Percentiles rank a stretch among this genome's conserved stretches.
Conservation (phyloP, 2,113 vertebrate genomes). For the Oceanodroma tethys region DNA sequence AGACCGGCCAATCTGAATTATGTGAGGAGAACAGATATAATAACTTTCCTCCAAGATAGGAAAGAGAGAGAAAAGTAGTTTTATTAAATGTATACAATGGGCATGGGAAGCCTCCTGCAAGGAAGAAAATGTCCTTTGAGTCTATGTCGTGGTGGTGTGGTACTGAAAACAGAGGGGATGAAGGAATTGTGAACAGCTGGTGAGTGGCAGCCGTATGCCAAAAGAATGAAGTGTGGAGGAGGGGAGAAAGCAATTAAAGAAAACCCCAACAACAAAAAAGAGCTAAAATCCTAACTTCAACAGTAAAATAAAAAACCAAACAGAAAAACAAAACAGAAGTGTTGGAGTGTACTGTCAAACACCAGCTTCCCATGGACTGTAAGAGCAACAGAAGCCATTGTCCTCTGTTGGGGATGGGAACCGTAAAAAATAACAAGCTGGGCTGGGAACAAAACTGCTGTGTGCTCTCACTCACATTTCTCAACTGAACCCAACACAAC, state of each 20-base stretch:
- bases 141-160: neutral
- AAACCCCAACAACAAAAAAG: neutral
- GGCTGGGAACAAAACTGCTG: neutral
- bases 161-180: constrained; percentile 34
- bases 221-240: constrained; percentile 21
- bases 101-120: neutral
- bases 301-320: neutral
- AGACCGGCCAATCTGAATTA: neutral
- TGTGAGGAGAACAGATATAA: neutral
- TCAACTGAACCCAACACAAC: neutral
- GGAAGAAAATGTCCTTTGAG: constrained; percentile 22
- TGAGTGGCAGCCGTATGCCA: constrained; percentile 26
- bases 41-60: neutral
- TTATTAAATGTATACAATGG: neutral
- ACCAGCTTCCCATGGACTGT: constrained; percentile 3
- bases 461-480: neutral
- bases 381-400: constrained; percentile 18
- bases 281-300: neutral
- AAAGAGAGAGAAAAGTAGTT: neutral
- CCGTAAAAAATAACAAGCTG: neutral
- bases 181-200: constrained; percentile 66
- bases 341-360: neutral
- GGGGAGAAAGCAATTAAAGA: neutral
- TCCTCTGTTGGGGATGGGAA: neutral
- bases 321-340: constrained; percentile 2